Evolutionary conservation across 2,888 invertebrate genomes (phyloP), one percentile per base, ranked within the genome.

Genomic region (Scelioninae gen. 1): DNA sequence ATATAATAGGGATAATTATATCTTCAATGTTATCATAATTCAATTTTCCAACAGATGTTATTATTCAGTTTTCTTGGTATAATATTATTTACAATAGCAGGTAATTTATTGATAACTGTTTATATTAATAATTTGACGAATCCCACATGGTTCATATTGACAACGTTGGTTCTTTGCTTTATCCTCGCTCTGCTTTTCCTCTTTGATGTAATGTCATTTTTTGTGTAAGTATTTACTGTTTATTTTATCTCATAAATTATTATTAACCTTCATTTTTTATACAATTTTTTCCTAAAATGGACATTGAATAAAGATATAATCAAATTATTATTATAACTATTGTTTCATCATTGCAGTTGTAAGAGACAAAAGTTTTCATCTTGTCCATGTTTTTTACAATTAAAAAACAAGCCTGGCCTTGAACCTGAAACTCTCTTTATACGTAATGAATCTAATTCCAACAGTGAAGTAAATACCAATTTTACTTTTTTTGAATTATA

Each of bases 51-150:
- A 10, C 83, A 91, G 91, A 89, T 90, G 88, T 83, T 88, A 40
- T 51, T 87, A 5, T 87, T 89, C 63, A 87, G 87, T 65, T 85
- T 90, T 8, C 56, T 90, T 49, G 91, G 91, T 6, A 32, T 86
- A 23, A 15, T 90, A 65, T 56, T 89, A 0, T 91, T 89, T 58
- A 80, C 85, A 9, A 34, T 86, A 2, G 84, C 86, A 8, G 89
- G 87, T n/a, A 72, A 85, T 72, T 71, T 88, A 31, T 65, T 87
- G 77, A 38, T 78, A 68, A 66, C 75, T 72, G 10, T 82, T 32
- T 79, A 29, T 29, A 51, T 60, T 32, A 5, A 5, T 5, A 38
- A 47, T n/a, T 7, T 74, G 16, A 34, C 0, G 2, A 3, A 49
- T 7, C 51, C 10, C 2, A 29, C 60, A 0, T 85, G 85, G 86